Evolutionary conservation across 2,113 vertebrate species (phyloP).

Genomic region (Hirundichthys speculiger): DNA sequence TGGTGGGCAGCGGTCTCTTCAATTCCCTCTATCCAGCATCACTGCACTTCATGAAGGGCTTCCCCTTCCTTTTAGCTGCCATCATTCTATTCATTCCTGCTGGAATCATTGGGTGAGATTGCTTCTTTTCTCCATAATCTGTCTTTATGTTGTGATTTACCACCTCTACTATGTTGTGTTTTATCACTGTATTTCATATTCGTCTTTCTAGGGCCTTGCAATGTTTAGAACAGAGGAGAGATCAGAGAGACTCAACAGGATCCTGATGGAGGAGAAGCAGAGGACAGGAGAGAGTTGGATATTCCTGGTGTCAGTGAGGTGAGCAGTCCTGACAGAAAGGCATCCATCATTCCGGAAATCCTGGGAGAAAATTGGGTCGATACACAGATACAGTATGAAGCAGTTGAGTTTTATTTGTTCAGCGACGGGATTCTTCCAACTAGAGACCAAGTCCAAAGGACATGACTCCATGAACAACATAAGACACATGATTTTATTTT

Average conservation of each 20-base stretch:
- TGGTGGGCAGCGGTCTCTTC: conserved; percentile 87
- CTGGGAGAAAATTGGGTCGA: conserved; percentile 1
- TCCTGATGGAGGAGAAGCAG: conserved; percentile 43
- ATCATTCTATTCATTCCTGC: conserved; percentile 87
- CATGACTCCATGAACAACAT: background rate
- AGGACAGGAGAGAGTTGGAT: conserved; percentile 2
- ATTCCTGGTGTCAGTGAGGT: background rate
- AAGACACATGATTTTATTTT: no score
- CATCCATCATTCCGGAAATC: background rate
- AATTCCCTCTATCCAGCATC: conserved; percentile 91
- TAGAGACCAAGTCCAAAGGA: conserved; percentile 15
- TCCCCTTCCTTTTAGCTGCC: conserved; percentile 91
- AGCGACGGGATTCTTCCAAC: background rate
- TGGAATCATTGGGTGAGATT: conserved; percentile 88
- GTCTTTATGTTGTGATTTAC: background rate
- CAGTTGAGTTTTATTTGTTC: no score
- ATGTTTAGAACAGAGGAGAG: conserved; percentile 65
- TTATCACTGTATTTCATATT: background rate
- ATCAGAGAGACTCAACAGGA: conserved; percentile 48
- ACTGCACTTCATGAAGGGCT: conserved; percentile 91
- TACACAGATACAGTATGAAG: background rate
- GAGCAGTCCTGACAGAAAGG: conserved; percentile 14
- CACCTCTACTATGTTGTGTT: no score
- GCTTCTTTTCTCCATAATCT: background rate
- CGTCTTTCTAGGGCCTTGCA: conserved; percentile 78